A percentile compares a stretch with the other conserved stretches of the same genome.
These are phyloP conservation scores for Chlorodrepanis virens DNA, from an alignment of 2,113 vertebrate genomes.

Conservation along the genomic window DNA sequence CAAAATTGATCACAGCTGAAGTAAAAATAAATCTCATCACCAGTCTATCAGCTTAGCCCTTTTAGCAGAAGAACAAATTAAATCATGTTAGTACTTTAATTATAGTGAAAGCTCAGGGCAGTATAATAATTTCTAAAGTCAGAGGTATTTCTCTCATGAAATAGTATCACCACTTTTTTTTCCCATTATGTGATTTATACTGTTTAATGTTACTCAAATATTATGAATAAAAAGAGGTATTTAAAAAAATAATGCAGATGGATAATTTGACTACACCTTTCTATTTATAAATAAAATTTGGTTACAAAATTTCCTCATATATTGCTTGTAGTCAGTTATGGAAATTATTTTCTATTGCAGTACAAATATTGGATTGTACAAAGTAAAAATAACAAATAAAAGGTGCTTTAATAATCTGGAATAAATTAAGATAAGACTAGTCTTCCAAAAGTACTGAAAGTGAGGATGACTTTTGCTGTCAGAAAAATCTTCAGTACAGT, in stretches of 20 bases:
- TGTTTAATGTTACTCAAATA: background rate
- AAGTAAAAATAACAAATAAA: background rate
- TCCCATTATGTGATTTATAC: background rate
- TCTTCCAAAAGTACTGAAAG: background rate
- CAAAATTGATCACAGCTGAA: background rate
- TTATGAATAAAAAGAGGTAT: background rate
- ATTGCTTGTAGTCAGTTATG: background rate
- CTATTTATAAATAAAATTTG: background rate
- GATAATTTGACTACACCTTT: background rate
- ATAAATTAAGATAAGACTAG: background rate
- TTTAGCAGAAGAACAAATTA: background rate
- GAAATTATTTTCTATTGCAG: background rate
- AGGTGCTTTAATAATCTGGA: background rate
- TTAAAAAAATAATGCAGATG: background rate
- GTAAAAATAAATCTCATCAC: background rate
- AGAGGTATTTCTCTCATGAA: background rate
- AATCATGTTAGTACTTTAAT: background rate
- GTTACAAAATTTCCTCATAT: background rate
- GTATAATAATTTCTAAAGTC: background rate
- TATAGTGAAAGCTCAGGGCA: background rate
- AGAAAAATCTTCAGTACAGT: background rate
- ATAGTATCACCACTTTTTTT: background rate
- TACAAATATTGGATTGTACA: background rate
- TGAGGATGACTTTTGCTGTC: background rate
- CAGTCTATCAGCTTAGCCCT: background rate